These are phyloP conservation scores for Listronotus bonariensis DNA, from an alignment of 1,140 invertebrate genomes.

Conservation along the genomic window DNA sequence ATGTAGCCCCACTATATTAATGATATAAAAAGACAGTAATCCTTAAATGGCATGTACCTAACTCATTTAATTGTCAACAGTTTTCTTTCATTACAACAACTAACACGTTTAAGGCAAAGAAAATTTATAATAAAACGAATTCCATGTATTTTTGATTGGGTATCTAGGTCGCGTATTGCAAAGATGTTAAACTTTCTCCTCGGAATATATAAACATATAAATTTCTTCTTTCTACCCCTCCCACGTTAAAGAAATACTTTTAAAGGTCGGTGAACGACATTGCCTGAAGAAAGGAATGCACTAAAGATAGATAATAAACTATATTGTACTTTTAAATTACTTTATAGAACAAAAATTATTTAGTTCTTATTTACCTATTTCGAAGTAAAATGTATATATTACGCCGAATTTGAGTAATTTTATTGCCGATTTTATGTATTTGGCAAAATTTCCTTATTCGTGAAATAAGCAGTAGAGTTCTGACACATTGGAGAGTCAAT, in stretches of 20 bases:
- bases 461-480: no score
- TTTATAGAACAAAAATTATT: no score
- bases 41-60: neutral
- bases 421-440: no score
- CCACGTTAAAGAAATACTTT: slow-evolving; percentile 15
- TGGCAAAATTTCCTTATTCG: no score
- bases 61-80: no score
- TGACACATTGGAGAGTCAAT: no score
- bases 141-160: slow-evolving; percentile 31
- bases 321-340: no score
- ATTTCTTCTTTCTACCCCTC: slow-evolving; percentile 24
- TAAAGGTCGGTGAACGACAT: slow-evolving; percentile 32
- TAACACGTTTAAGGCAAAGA: slow-evolving; percentile 5
- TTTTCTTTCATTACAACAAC: slow-evolving; percentile 11
- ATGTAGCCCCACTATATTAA: no score
- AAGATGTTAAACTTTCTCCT: slow-evolving; percentile 29
- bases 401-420: no score
- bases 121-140: slow-evolving; percentile 22
- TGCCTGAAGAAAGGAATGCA: slow-evolving; percentile 22
- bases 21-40: neutral
- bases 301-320: no score
- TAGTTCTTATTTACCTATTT: no score
- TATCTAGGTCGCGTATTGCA: slow-evolving; percentile 25
- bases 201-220: slow-evolving; percentile 29
- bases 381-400: no score